phyloP scores from a whole-genome alignment of 2,888 invertebrate genomes.

The Xylocampa areola region DNA sequence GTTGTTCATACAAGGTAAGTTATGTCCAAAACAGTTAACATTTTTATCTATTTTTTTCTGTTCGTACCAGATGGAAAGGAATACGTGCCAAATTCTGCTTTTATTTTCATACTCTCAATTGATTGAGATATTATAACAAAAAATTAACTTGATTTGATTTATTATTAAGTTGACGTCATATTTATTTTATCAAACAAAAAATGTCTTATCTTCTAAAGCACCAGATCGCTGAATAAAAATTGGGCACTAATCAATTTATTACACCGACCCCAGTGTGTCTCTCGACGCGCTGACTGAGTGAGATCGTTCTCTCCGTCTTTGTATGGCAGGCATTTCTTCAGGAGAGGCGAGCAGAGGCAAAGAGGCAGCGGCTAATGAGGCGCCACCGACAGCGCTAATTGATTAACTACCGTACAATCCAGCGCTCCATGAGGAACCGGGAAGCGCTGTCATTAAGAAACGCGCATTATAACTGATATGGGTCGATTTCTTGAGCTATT shows the following conservation, averaged over 20 bases:
- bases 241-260: not conserved
- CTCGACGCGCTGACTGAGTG: slow-evolving; percentile 26
- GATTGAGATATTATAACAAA: no score
- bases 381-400: slow-evolving; percentile 64
- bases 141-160: no score
- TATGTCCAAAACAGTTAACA: no score
- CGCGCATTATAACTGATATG: slow-evolving; percentile 8
- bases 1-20: no score
- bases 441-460: slow-evolving; percentile 9
- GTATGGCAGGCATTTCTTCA: slow-evolving; percentile 75
- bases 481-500: no score
- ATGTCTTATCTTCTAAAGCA: not conserved
- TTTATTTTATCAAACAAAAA: no score
- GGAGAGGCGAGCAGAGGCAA: slow-evolving; percentile 73
- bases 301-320: slow-evolving; percentile 65
- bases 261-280: slow-evolving; percentile 56
- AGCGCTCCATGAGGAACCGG: slow-evolving; percentile 10
- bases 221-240: not conserved
- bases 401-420: slow-evolving; percentile 62
- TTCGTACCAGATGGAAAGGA: no score
- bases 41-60: no score
- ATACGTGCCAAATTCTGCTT: no score
- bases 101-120: no score
- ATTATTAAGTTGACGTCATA: no score
- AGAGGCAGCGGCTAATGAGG: slow-evolving; percentile 80